phyloP scores from a whole-genome alignment of 2,797 vertebrate genomes.

The Gymnothorax javanicus region DNA sequence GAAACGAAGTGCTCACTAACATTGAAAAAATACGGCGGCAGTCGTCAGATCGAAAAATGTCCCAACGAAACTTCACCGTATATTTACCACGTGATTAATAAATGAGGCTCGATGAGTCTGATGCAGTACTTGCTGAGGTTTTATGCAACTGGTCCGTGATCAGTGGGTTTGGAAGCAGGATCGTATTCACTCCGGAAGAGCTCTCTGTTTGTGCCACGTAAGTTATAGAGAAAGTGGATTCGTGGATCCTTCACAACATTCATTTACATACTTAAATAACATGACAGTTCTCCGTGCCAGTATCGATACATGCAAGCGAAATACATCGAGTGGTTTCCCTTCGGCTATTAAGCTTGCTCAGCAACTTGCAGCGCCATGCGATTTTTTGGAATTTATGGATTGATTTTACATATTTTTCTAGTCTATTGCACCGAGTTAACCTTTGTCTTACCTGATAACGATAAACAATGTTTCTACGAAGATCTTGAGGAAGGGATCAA shows the following conservation, averaged over 20 bases:
- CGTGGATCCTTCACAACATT: neutral
- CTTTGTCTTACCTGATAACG: conserved; percentile 75
- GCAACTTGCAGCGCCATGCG: conserved; percentile 53
- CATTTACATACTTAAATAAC: neutral
- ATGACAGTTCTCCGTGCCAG: neutral
- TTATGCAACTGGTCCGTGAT: no score
- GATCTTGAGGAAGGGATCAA: conserved; percentile 66
- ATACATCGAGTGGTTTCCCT: no score
- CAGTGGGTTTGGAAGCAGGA: no score
- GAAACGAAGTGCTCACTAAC: no score
- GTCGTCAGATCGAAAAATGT: no score
- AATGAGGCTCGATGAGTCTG: no score
- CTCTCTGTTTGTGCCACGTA: conserved; percentile 67
- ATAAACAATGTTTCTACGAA: conserved; percentile 77
- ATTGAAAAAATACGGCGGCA: no score
- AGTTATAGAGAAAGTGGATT: conserved; percentile 41
- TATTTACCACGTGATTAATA: no score
- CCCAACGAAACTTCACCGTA: no score
- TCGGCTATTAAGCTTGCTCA: neutral
- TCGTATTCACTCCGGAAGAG: conserved; percentile 61
- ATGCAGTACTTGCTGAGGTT: no score
- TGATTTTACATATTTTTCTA: conserved; percentile 50
- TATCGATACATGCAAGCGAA: neutral
- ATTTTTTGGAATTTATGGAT: conserved; percentile 34
- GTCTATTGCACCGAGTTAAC: conserved; percentile 70